Evolutionary conservation across 23 tunicate genomes (phyloP).

Genomic region (Halocynthia roretzi): DNA sequence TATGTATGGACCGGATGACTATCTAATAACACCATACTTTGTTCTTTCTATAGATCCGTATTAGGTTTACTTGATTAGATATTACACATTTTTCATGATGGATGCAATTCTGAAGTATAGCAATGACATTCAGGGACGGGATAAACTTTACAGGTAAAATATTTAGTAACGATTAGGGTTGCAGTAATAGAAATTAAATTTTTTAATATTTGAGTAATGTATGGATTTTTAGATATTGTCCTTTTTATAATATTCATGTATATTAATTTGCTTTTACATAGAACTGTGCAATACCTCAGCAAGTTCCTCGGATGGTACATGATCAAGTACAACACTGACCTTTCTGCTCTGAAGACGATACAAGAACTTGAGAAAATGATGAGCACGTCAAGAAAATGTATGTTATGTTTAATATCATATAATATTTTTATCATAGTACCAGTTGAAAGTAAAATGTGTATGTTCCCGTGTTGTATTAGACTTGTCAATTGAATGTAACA

Average conservation of each 20-base stretch:
- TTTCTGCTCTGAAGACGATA: slow-evolving; percentile 31
- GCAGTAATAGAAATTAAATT: background rate
- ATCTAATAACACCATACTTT: background rate
- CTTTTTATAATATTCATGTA: background rate
- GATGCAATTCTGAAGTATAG: slow-evolving; percentile 36
- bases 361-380: slow-evolving; percentile 64
- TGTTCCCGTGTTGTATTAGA: background rate
- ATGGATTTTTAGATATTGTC: background rate
- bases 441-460: background rate
- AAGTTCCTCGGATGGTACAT: slow-evolving; percentile 65
- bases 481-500: background rate
- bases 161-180: background rate
- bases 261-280: slow-evolving; percentile 7
- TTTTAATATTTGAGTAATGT: background rate
- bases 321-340: slow-evolving; percentile 15
- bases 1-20: background rate
- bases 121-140: slow-evolving; percentile 62
- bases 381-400: slow-evolving; percentile 73
- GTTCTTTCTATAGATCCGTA: background rate
- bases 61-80: background rate
- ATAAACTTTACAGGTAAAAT: slow-evolving; percentile 59
- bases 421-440: background rate
- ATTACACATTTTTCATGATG: slow-evolving; percentile 50
- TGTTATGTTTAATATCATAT: background rate
- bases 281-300: slow-evolving; percentile 65